Evolutionary conservation across 2,888 invertebrate genomes (phyloP).

Genomic region (Vannuccia rotundouncinata): DNA sequence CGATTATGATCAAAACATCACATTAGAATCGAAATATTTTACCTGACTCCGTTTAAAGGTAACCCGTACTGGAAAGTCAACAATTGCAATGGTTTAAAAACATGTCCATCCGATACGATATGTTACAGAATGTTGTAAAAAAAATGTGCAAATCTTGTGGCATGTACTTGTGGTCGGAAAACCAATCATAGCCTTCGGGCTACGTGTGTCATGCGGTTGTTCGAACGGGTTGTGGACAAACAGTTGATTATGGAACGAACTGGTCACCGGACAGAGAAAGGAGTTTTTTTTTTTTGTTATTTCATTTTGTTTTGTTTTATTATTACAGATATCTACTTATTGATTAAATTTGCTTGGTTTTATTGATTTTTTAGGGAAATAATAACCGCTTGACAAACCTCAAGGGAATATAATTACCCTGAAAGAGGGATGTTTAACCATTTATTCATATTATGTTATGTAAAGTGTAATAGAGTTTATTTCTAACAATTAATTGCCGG

Average conservation of each 20-base stretch:
- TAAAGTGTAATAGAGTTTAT: no score
- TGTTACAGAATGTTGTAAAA: conserved; percentile 25
- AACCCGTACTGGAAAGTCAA: not conserved
- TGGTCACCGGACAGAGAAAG: conserved; percentile 23
- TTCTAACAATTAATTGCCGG: no score
- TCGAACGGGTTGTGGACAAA: not conserved
- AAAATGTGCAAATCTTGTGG: conserved; percentile 22
- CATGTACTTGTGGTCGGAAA: conserved; percentile 11
- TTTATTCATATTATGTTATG: no score
- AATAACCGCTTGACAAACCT: not conserved
- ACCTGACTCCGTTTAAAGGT: conserved; percentile 17
- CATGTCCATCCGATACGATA: conserved; percentile 11
- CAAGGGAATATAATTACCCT: conserved; percentile 17
- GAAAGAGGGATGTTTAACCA: conserved; percentile 15
- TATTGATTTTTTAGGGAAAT: conserved; percentile 1
- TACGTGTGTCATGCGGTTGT: conserved; percentile 13
- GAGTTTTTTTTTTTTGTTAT: not conserved
- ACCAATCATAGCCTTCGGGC: conserved; percentile 28
- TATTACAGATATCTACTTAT: not conserved
- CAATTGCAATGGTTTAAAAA: conserved; percentile 1
- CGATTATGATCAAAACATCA: not conserved
- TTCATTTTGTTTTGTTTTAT: not conserved
- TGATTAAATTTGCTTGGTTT: conserved; percentile 19
- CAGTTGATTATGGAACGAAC: conserved; percentile 25
- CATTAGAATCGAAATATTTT: not conserved